Base-by-base conservation (phyloP, 23 tunicate genomes). In the Styela clava region DNA sequence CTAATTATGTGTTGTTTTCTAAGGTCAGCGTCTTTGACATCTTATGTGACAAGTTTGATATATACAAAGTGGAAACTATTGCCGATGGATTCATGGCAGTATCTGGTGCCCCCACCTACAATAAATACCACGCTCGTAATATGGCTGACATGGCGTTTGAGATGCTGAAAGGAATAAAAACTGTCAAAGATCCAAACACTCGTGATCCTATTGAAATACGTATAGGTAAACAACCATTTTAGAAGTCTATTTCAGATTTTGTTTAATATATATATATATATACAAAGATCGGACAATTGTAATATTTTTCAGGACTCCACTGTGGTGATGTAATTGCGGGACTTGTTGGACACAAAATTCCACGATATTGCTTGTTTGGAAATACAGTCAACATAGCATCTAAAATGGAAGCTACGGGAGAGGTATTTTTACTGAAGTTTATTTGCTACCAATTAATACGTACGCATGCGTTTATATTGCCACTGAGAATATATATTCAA, bases 41-140 rank as follows among this genome's bases (percentile, higher is more conserved):
- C 1, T 68, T 83, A 16, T 83, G 86, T 64, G 24, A 56, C 16
- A 73, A 61, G 31, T 83, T 73, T 70, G 69, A 79, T 25, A 79
- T 81, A 20, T 86, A 86, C 70, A 86, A 86, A 52, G 89, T 86
- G 18, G 89, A 86, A 52, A 86, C 89, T 9, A 76, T 86, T 19
- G 89, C 83, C 0, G 89, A 79, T 31, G 89, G 89, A 20, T 83
- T 83, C 71, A 83, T 83, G 86, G 73, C 78, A 23, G 78, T 83
- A 12, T 83, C 86, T 22, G 86, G 86, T 21, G 86, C 86, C 16
- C 86, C 86, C 0, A 73, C 86, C 1, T 83, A 71, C 52, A 76
- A 83, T 27, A 69, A 83, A 35, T 51, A 37, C 22, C 86, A 83
- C 27, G 78, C 79, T 1, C 64, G 64, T 33, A 61, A 69, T 19